Base-by-base conservation (phyloP, 2,113 vertebrate species). In the Myiozetetes cayanensis region DNA sequence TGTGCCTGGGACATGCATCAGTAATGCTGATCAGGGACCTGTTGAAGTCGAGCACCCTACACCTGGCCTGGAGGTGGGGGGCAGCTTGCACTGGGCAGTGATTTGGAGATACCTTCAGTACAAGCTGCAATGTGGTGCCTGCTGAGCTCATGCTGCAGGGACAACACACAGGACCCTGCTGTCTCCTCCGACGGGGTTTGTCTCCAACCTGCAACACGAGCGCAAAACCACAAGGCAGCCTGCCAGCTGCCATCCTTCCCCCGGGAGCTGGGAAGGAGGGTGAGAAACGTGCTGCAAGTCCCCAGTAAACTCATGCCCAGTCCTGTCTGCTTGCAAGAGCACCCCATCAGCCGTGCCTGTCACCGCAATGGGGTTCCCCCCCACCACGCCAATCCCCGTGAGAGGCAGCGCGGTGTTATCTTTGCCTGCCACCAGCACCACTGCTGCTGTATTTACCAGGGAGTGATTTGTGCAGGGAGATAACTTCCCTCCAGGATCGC, bases 371-470 rank as follows among this genome's bases (percentile, higher is more conserved):
- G 55, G 31, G 21, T 8, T 89, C 3, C 2, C 62, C 12, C 1
- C n/a, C 61, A 4, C 59, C 0, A 0, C 1, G 17, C 41, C 1
- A 2, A 35, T 43, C 73, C 41, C 76, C 47, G 2, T 1, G 14
- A n/a, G 56, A 91, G 72, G 11, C 0, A 72, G 53, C 6, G 0
- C 0, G 0, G 33, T 0, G 2, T 70, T 85, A n/a, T n/a, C 70
- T 27, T 15, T 3, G 2, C 75, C 58, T n/a, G 59, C 82, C 1
- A 1, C 63, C 80, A 3, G 0, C 13, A 2, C 55, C 2, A 7
- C 44, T 2, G 35, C 75, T 17, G 70, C 49, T n/a, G 37, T 1
- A 1, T 47, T 43, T 35, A 52, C 35, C 61, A 24, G 24, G 61
- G 44, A 56, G 28, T 0, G 3, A 67, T 21, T 4, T 35, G 61